These are phyloP conservation scores for Diachasmimorpha longicaudata DNA, from an alignment of 1,140 invertebrate genomes.

Conservation along the genomic window DNA sequence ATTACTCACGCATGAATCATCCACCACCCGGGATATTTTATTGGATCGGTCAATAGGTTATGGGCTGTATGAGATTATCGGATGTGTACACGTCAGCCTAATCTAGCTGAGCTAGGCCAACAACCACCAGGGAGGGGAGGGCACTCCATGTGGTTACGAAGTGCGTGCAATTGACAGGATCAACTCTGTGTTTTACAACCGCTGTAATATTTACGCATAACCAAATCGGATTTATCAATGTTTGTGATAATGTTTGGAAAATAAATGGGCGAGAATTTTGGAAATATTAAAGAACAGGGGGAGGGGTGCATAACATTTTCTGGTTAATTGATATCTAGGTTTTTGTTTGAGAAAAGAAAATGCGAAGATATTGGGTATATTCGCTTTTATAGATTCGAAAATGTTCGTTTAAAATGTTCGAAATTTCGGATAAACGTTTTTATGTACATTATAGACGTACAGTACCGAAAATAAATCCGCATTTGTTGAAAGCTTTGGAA, in stretches of 20 bases:
- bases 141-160: not conserved
- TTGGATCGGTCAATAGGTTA: conserved; percentile 38
- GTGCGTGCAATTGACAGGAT: conserved; percentile 45
- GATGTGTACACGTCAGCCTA: conserved; percentile 37
- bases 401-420: no score
- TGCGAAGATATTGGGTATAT: no score
- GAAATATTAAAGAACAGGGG: not conserved
- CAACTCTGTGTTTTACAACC: conserved; percentile 40
- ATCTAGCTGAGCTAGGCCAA: conserved; percentile 41
- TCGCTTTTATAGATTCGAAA: no score
- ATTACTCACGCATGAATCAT: not conserved
- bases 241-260: not conserved
- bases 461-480: no score
- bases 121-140: not conserved
- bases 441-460: no score
- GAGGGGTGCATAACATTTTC: not conserved
- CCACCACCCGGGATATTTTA: conserved; percentile 34
- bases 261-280: not conserved
- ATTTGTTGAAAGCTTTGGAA: no score
- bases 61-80: conserved; percentile 44
- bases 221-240: conserved; percentile 1
- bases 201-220: conserved; percentile 41
- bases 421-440: no score
- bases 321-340: no score
- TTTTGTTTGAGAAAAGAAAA: no score